phyloP scores from a whole-genome alignment of 2,797 vertebrate genomes.

The Lepilemur septentrionalis region DNA sequence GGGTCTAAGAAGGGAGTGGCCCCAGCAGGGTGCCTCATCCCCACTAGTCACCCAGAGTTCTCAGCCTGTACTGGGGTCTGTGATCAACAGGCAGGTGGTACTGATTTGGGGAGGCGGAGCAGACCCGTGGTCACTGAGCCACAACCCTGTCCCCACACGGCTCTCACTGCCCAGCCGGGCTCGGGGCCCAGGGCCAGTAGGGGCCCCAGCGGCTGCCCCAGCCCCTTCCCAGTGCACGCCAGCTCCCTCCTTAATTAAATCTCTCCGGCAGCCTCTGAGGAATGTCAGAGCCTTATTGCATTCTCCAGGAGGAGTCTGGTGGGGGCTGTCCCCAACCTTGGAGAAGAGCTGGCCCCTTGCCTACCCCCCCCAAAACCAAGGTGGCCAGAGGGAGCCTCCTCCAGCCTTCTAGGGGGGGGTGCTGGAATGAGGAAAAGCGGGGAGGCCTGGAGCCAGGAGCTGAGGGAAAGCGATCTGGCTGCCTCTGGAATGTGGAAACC shows the following conservation, averaged over 20 bases:
- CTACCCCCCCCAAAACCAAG: neutral
- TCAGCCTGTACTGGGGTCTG: neutral
- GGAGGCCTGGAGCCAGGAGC: slow-evolving; percentile 69
- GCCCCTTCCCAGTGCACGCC: slow-evolving; percentile 38
- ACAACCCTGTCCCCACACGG: neutral
- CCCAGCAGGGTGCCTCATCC: neutral
- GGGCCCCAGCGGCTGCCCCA: neutral
- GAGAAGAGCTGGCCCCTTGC: slow-evolving; percentile 44
- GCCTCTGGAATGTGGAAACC: slow-evolving; percentile 78
- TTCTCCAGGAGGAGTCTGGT: slow-evolving; percentile 61
- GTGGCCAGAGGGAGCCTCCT: slow-evolving; percentile 66
- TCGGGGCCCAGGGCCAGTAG: neutral
- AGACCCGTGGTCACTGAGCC: neutral
- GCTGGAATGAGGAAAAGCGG: slow-evolving; percentile 81
- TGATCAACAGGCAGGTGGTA: neutral
- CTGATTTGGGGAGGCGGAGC: neutral
- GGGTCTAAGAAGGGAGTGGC: neutral
- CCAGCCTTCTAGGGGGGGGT: slow-evolving; percentile 39
- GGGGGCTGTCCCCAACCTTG: slow-evolving; percentile 41
- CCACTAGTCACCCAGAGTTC: neutral
- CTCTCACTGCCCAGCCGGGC: neutral
- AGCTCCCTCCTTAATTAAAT: slow-evolving; percentile 91
- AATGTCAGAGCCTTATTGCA: slow-evolving; percentile 88
- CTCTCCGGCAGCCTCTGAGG: slow-evolving; percentile 91
- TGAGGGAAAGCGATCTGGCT: slow-evolving; percentile 65